phyloP scores from a whole-genome alignment of 2,888 invertebrate genomes.

The Polyommatus iphigenia region DNA sequence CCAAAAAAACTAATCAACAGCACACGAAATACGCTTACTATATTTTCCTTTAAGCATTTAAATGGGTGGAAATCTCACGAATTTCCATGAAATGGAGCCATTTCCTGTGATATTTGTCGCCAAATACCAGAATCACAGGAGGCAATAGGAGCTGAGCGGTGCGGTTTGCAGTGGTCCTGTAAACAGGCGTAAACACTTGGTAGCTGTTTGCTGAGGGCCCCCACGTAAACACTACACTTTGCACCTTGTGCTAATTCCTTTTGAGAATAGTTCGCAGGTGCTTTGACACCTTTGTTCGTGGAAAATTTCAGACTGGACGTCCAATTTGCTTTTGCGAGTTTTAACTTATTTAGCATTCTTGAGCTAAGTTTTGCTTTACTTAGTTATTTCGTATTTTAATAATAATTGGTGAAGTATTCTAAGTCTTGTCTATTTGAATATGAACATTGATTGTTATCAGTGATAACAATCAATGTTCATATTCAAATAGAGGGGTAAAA shows the following conservation, averaged over 20 bases:
- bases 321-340: not conserved
- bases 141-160: slow-evolving; percentile 36
- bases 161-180: slow-evolving; percentile 45
- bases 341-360: not conserved
- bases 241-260: slow-evolving; percentile 50
- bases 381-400: not conserved
- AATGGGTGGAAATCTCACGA: not conserved
- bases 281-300: not conserved
- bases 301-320: slow-evolving; percentile 1
- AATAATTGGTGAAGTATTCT: no score
- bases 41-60: not conserved
- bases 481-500: no score
- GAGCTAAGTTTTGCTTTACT: not conserved
- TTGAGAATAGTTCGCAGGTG: slow-evolving; percentile 24
- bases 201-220: slow-evolving; percentile 68
- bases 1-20: not conserved
- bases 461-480: no score
- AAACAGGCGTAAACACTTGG: slow-evolving; percentile 60
- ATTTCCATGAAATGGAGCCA: slow-evolving; percentile 23
- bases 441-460: not conserved
- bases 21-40: slow-evolving; percentile 6
- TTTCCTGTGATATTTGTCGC: slow-evolving; percentile 9
- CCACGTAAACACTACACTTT: slow-evolving; percentile 71
- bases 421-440: no score
- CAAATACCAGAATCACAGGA: slow-evolving; percentile 19